Conservation (phyloP, 2,797 vertebrate genomes). For the Leucoraja ocellata region DNA sequence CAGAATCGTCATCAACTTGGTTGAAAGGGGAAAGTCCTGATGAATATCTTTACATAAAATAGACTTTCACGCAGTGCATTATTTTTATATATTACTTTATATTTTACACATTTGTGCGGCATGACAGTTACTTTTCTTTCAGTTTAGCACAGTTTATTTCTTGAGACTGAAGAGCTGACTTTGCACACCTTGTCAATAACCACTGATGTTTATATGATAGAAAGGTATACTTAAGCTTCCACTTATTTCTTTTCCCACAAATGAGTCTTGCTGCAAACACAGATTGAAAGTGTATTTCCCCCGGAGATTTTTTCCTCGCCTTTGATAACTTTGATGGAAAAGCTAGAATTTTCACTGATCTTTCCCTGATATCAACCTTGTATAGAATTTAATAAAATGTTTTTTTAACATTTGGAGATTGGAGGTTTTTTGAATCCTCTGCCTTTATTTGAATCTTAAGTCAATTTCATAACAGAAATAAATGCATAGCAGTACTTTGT, state of each 20-base stretch:
- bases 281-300: neutral
- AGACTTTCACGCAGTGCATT: neutral
- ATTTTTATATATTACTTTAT: neutral
- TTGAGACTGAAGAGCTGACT: neutral
- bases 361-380: neutral
- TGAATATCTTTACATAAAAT: neutral
- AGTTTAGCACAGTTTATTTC: neutral
- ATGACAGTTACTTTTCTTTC: neutral
- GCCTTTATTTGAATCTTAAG: neutral
- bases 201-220: neutral
- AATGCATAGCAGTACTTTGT: neutral
- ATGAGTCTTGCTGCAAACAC: neutral
- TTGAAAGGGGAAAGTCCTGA: neutral
- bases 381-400: neutral
- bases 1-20: slow-evolving; percentile 1
- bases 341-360: neutral
- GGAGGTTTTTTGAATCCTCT: neutral
- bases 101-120: neutral
- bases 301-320: neutral
- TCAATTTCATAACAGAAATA: neutral
- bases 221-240: neutral
- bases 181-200: neutral
- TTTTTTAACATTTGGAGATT: neutral
- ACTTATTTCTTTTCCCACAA: too few species aligned
- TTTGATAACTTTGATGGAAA: neutral